Percentiles rank a stretch among this genome's conserved stretches.
Evolutionary conservation across 2,113 vertebrate genomes (phyloP).

Genomic region (Crotalus helleri): DNA sequence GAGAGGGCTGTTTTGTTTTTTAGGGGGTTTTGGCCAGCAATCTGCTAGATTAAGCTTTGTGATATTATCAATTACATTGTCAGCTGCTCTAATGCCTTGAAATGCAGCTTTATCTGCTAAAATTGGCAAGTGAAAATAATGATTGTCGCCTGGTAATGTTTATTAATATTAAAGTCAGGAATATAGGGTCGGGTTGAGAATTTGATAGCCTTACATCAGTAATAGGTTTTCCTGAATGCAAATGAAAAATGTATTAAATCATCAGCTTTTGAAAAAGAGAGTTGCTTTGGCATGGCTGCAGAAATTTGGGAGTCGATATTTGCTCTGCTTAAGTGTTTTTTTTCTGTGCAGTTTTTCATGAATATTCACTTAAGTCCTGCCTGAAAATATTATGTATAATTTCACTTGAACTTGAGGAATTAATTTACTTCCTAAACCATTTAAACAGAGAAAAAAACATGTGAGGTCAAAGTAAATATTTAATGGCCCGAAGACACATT

Average conservation of each 20-base stretch:
- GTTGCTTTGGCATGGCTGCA: not conserved
- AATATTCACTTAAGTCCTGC: not conserved
- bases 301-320: not conserved
- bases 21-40: not conserved
- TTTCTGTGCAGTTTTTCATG: not conserved
- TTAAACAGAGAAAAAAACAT: not conserved
- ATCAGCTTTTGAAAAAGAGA: not conserved
- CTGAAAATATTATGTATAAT: not conserved
- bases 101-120: not conserved
- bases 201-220: not conserved
- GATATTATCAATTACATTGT: not conserved
- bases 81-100: not conserved
- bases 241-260: not conserved
- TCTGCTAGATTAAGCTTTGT: not conserved
- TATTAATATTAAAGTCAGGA: not conserved
- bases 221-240: not conserved
- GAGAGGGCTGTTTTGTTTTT: not conserved
- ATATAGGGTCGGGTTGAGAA: not conserved
- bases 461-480: not conserved
- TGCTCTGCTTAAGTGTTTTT: not conserved
- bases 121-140: not conserved
- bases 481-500: not conserved
- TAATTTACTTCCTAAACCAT: not conserved
- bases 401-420: not conserved
- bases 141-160: not conserved